Conservation (phyloP, 2,888 invertebrate genomes). For the Lysandra coridon region DNA sequence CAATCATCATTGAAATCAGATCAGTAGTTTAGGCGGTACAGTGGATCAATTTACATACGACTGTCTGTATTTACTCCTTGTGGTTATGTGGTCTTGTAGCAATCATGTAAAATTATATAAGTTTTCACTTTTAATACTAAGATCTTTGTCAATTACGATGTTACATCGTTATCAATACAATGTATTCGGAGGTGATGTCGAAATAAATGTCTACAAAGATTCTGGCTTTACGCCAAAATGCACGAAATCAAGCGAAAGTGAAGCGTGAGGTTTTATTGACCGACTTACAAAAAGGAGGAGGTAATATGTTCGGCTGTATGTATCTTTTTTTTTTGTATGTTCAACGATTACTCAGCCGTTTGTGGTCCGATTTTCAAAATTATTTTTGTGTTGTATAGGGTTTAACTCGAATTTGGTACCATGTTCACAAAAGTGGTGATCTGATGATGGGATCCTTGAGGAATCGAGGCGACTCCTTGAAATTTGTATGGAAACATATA, state of each 20-base stretch:
- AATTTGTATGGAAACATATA: too few relatives aligned
- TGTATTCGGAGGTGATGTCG: slow-evolving; percentile 2
- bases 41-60: neutral
- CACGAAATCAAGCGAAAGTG: slow-evolving; percentile 4
- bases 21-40: neutral
- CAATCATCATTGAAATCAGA: too few relatives aligned
- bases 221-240: slow-evolving; percentile 17
- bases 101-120: neutral
- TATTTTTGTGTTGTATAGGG: too few relatives aligned
- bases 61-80: neutral
- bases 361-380: too few relatives aligned
- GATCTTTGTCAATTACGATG: neutral
- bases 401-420: too few relatives aligned
- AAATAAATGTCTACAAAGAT: slow-evolving; percentile 18
- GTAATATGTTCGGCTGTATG: too few relatives aligned
- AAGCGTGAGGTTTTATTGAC: neutral
- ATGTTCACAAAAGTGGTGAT: too few relatives aligned
- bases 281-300: too few relatives aligned
- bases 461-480: too few relatives aligned
- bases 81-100: neutral
- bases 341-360: too few relatives aligned
- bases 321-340: too few relatives aligned
- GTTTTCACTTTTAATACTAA: neutral
- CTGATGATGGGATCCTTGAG: too few relatives aligned
- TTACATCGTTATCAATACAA: neutral